phyloP scores from a whole-genome alignment of 2,797 vertebrate species.

The Cynodonichthys magdalenae region DNA sequence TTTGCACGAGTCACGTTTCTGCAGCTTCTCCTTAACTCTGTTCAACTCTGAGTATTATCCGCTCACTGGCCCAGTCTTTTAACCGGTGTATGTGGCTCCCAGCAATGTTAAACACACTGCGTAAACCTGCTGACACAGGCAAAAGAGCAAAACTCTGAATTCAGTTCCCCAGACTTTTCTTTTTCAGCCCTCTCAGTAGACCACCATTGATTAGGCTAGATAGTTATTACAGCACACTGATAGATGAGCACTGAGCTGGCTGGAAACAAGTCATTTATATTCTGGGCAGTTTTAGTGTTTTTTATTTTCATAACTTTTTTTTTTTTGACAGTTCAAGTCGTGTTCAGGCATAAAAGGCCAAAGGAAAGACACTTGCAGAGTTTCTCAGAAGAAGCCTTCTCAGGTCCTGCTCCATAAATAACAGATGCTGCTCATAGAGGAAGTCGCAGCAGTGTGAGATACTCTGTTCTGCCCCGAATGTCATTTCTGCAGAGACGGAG shows the following conservation, averaged over 20 bases:
- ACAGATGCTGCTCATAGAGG: slow-evolving; percentile 30
- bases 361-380: slow-evolving; percentile 11
- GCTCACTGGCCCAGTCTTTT: slow-evolving; percentile 41
- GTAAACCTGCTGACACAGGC: slow-evolving; percentile 28
- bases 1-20: slow-evolving; percentile 21
- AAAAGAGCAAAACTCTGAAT: slow-evolving; percentile 25
- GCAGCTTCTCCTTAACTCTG: slow-evolving; percentile 18
- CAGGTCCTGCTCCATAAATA: slow-evolving; percentile 55
- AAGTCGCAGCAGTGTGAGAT: slow-evolving; percentile 29
- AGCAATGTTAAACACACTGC: slow-evolving; percentile 31
- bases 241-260: slow-evolving; percentile 6
- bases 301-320: slow-evolving; percentile 7
- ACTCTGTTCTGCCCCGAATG: slow-evolving; percentile 24
- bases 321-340: slow-evolving; percentile 6
- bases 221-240: slow-evolving; percentile 26
- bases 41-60: slow-evolving; percentile 8
- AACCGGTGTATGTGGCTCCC: slow-evolving; percentile 29
- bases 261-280: slow-evolving; percentile 1
- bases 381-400: slow-evolving; percentile 42
- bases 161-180: slow-evolving; percentile 27
- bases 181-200: slow-evolving; percentile 4
- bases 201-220: slow-evolving; percentile 10
- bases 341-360: slow-evolving; percentile 8
- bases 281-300: slow-evolving; percentile 12
- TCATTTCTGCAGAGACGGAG: slow-evolving; percentile 26